phyloP scores from a whole-genome alignment of 2,888 invertebrate species.

The Heliconius hortense region DNA sequence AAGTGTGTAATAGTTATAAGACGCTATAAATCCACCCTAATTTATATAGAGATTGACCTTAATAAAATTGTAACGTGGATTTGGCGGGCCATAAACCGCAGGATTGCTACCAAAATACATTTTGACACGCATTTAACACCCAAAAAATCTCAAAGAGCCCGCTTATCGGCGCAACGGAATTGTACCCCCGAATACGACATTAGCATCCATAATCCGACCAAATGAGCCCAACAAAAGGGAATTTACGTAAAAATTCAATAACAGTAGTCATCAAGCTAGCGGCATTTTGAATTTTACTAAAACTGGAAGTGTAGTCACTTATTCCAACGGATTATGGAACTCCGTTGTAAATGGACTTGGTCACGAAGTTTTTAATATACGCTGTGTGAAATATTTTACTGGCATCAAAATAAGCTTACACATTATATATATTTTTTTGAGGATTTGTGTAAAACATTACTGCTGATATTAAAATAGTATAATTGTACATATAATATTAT shows the following conservation, averaged over 20 bases:
- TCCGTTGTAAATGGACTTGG: constrained; percentile 34
- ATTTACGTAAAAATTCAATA: constrained; percentile 68
- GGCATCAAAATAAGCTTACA: constrained; percentile 16
- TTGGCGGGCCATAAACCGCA: constrained; percentile 48
- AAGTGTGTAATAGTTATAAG: constrained; percentile 2
- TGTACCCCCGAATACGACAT: constrained; percentile 54
- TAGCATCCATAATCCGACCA: constrained; percentile 62
- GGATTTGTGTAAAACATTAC: background rate
- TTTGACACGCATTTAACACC: constrained; percentile 42
- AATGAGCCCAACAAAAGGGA: constrained; percentile 64
- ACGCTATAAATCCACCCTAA: constrained; percentile 26
- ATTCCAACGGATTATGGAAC: constrained; percentile 32
- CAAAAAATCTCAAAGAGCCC: constrained; percentile 46
- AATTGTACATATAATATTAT: background rate
- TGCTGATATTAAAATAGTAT: background rate
- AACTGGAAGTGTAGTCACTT: constrained; percentile 40
- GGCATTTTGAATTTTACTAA: constrained; percentile 44
- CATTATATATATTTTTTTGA: background rate
- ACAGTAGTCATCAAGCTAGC: constrained; percentile 50
- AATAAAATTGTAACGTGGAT: constrained; percentile 54
- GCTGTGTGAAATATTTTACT: constrained; percentile 33
- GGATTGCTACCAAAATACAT: constrained; percentile 50
- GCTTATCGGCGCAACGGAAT: constrained; percentile 60
- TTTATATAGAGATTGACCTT: constrained; percentile 43
- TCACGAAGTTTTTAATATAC: constrained; percentile 36